These are phyloP conservation scores for Anguilla marmorata DNA, from an alignment of 2,797 vertebrate genomes.

Conservation along the genomic window DNA sequence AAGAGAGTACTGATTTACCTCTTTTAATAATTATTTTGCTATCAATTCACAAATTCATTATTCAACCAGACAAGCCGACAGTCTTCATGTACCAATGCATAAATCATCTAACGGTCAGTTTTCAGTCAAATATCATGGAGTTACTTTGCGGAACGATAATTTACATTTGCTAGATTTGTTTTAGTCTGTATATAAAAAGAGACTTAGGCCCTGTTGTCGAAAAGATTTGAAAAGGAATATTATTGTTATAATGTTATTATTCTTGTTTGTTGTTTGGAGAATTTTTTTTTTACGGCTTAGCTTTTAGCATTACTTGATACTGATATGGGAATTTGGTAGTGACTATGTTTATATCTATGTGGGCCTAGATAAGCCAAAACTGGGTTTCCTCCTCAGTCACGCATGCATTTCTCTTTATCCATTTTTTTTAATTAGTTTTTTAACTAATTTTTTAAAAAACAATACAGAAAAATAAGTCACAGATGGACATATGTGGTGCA, in stretches of 20 bases:
- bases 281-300: neutral
- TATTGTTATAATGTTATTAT: neutral
- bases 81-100: no score
- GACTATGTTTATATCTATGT: neutral
- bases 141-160: neutral
- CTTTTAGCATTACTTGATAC: neutral
- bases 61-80: no score
- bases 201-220: no score
- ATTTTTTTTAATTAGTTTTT: no score
- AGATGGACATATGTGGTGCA: neutral
- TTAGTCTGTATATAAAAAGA: neutral
- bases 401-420: neutral
- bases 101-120: no score
- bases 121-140: no score
- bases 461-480: neutral
- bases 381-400: neutral
- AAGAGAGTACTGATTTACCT: neutral
- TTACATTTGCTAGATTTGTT: neutral
- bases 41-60: no score
- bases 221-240: no score
- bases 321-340: neutral
- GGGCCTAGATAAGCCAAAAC: neutral
- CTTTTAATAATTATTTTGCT: no score
- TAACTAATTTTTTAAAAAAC: no score
- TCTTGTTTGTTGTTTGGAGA: neutral